A percentile compares a stretch with the other conserved stretches of the same genome.
phyloP scores from a whole-genome alignment of 2,888 invertebrate species.

The Mantis religiosa region DNA sequence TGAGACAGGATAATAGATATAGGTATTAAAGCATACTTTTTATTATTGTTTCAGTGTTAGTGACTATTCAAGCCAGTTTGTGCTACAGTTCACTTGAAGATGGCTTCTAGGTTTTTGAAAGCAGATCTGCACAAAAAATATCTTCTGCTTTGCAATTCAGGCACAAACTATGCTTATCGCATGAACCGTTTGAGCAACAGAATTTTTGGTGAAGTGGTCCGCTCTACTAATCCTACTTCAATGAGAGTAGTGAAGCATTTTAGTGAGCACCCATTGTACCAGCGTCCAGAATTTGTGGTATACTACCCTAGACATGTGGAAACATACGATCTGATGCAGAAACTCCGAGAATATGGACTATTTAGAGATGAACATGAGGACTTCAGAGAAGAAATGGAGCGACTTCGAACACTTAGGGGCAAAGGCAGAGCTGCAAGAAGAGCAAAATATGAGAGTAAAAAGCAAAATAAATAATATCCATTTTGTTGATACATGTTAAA shows the following conservation, averaged over 20 bases:
- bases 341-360: conserved; percentile 71
- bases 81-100: neutral
- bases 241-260: conserved; percentile 77
- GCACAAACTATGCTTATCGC: conserved; percentile 75
- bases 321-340: conserved; percentile 65
- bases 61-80: no score
- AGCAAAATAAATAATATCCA: conserved; percentile 39
- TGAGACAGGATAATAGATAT: no score
- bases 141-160: conserved; percentile 60
- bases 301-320: conserved; percentile 87
- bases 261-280: conserved; percentile 68
- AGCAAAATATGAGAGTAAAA: conserved; percentile 42
- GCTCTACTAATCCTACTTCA: conserved; percentile 68
- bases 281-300: conserved; percentile 65
- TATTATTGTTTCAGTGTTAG: no score
- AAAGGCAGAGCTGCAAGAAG: conserved; percentile 60
- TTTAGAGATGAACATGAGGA: conserved; percentile 86
- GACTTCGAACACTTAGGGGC: conserved; percentile 70
- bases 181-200: conserved; percentile 83
- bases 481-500: no score
- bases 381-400: conserved; percentile 80
- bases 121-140: conserved; percentile 50
- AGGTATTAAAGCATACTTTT: no score
- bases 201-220: conserved; percentile 83
- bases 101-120: neutral